phyloP scores from a whole-genome alignment of 2,113 vertebrate genomes.

The Odocoileus hemionus region DNA sequence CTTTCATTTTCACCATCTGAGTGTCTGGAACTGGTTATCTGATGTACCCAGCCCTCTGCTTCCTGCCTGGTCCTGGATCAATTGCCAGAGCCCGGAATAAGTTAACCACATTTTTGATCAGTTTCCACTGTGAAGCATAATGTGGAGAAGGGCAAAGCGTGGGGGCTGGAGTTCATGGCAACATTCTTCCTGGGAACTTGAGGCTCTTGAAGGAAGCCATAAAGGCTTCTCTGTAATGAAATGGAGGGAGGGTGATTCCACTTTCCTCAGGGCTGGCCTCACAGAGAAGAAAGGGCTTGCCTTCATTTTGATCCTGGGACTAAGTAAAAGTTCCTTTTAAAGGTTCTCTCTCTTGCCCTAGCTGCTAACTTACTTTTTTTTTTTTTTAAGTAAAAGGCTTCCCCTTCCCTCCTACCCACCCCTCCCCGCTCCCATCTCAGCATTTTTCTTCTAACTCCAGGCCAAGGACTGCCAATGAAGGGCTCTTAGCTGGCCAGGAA shows the following conservation, averaged over 20 bases:
- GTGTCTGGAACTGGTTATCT: background rate
- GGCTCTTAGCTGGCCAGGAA: background rate
- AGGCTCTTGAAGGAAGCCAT: background rate
- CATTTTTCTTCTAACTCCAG: background rate
- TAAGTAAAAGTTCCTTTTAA: background rate
- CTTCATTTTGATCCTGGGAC: background rate
- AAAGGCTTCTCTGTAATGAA: background rate
- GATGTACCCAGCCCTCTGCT: background rate
- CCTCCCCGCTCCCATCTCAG: background rate
- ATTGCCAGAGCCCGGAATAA: too few species aligned
- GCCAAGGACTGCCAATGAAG: background rate
- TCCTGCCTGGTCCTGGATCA: background rate
- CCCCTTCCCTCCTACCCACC: too few species aligned
- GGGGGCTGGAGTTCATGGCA: background rate
- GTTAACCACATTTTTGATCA: background rate
- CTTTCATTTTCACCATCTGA: background rate
- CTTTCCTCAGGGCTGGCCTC: background rate
- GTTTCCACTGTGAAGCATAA: background rate
- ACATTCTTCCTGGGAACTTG: background rate
- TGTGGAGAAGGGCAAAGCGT: background rate
- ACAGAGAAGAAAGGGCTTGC: background rate
- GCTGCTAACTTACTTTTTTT: background rate
- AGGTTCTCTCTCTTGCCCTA: background rate
- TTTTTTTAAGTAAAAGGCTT: background rate
- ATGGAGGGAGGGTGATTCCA: background rate